Conservation (phyloP, 1,140 invertebrate genomes). For the Dendroctonus valens region DNA sequence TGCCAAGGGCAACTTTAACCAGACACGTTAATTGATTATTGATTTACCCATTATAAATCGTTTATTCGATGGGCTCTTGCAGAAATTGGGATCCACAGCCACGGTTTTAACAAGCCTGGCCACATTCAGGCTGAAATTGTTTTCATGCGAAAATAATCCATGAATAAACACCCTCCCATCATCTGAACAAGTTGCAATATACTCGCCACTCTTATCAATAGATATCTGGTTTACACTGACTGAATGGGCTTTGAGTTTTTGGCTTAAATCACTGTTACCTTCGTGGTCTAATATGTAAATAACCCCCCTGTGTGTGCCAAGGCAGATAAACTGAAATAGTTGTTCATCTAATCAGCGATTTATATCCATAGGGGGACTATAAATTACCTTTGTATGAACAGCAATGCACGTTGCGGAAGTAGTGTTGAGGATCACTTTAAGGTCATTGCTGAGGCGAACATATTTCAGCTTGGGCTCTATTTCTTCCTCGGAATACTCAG, state of each 20-base stretch:
- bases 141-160: constrained; percentile 80
- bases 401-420: constrained; percentile 90
- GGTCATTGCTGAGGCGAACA: constrained; percentile 82
- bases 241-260: constrained; percentile 75
- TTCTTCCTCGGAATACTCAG: constrained; percentile 61
- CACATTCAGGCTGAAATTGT: constrained; percentile 75
- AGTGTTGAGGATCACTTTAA: constrained; percentile 79
- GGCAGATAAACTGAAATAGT: constrained; percentile 74
- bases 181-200: constrained; percentile 90
- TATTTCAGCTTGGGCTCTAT: constrained; percentile 93
- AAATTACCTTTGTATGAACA: constrained; percentile 81
- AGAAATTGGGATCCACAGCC: constrained; percentile 85
- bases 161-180: constrained; percentile 80
- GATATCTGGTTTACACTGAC: constrained; percentile 92
- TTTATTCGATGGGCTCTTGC: constrained; percentile 69
- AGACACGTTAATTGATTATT: neutral
- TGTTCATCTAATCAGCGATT: neutral
- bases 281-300: constrained; percentile 91
- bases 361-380: neutral
- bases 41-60: constrained; percentile 78
- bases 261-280: constrained; percentile 74
- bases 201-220: constrained; percentile 88
- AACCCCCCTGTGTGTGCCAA: constrained; percentile 88
- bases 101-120: constrained; percentile 84
- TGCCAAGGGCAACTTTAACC: neutral